Evolutionary conservation across 2,797 vertebrate species (phyloP).

Genomic region (Pseudochaenichthys georgianus): DNA sequence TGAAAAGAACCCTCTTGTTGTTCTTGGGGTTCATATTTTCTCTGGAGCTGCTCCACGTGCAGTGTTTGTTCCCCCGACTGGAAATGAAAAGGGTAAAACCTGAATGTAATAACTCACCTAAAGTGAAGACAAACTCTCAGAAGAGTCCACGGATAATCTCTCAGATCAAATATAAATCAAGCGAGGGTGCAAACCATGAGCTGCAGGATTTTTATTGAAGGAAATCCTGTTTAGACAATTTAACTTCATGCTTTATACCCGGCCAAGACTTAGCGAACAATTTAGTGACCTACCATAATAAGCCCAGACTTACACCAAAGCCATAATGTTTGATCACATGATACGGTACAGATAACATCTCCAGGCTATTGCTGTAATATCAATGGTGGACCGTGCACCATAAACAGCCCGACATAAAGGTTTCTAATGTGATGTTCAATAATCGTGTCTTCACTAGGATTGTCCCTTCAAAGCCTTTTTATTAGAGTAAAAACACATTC

Average conservation of each 20-base stretch:
- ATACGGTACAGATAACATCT: conserved; percentile 55
- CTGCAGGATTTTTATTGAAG: conserved; percentile 41
- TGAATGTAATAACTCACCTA: conserved; percentile 77
- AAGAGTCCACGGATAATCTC: conserved; percentile 68
- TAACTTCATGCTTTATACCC: conserved; percentile 40
- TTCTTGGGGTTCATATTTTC: conserved; percentile 87
- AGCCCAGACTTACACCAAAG: conserved; percentile 41
- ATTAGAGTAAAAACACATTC: conserved; percentile 70
- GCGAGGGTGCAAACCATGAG: conserved; percentile 39
- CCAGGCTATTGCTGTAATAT: conserved; percentile 23
- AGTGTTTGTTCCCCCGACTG: conserved; percentile 72
- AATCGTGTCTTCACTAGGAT: conserved; percentile 48
- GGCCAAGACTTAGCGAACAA: conserved; percentile 40
- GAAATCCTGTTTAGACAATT: conserved; percentile 42
- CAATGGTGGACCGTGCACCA: conserved; percentile 13
- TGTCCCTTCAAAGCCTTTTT: conserved; percentile 63
- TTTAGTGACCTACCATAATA: conserved; percentile 42
- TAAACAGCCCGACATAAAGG: conserved; percentile 12
- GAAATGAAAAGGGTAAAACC: conserved; percentile 72
- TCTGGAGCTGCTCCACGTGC: conserved; percentile 82
- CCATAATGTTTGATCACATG: conserved; percentile 49
- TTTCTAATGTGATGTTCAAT: conserved; percentile 54
- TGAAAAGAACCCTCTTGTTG: conserved; percentile 88
- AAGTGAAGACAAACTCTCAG: conserved; percentile 78
- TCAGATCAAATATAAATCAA: conserved; percentile 70